Conservation (phyloP, 1,140 invertebrate species). For the Cydia fagiglandana region DNA sequence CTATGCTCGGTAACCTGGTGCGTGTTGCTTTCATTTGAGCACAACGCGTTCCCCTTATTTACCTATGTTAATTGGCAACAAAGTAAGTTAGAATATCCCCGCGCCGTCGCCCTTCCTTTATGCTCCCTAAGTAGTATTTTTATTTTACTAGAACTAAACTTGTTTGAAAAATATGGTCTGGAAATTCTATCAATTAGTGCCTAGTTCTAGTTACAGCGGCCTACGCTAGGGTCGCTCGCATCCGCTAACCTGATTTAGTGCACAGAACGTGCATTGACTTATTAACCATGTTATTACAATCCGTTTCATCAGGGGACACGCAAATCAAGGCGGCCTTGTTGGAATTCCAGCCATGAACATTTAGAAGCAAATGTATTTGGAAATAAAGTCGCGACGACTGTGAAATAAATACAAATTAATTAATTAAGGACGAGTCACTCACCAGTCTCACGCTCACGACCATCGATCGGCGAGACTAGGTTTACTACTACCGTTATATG, state of each 20-base stretch:
- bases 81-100: too few species aligned
- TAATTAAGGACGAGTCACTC: neutral
- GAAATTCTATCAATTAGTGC: slow-evolving; percentile 13
- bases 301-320: neutral
- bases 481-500: too few species aligned
- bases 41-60: too few species aligned
- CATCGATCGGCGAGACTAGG: too few species aligned
- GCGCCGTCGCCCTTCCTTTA: neutral
- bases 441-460: too few species aligned
- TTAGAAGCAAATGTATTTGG: neutral
- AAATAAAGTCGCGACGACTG: neutral
- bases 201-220: neutral
- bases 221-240: slow-evolving; percentile 30
- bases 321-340: neutral
- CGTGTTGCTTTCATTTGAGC: too few species aligned
- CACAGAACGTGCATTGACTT: slow-evolving; percentile 22
- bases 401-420: neutral
- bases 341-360: neutral
- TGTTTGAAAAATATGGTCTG: neutral
- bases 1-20: too few species aligned
- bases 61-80: too few species aligned
- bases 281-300: neutral
- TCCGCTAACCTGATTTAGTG: slow-evolving; percentile 26
- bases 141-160: neutral
- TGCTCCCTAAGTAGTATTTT: neutral